These are phyloP conservation scores for Zeuzera pyrina DNA, from an alignment of 2,888 invertebrate genomes.

Conservation along the genomic window DNA sequence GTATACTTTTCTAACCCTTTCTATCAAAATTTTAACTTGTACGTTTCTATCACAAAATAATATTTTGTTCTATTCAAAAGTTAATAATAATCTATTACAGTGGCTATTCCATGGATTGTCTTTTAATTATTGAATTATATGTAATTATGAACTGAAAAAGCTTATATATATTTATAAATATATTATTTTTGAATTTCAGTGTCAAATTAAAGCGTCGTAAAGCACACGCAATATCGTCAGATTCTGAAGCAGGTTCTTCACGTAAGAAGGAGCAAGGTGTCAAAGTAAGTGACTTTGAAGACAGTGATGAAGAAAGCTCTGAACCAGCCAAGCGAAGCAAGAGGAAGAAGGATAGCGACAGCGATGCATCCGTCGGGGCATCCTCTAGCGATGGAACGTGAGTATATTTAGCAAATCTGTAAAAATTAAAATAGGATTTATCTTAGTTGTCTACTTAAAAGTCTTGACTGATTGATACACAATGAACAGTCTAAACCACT, in stretches of 20 bases:
- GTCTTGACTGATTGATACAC: too few relatives aligned
- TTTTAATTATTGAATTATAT: not conserved
- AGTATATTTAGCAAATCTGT: too few relatives aligned
- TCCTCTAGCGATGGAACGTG: constrained; percentile 43
- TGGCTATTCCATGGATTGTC: too few relatives aligned
- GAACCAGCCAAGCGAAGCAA: constrained; percentile 35
- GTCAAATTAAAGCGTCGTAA: constrained; percentile 51
- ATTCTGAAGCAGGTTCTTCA: constrained; percentile 48
- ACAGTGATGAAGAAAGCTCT: constrained; percentile 41
- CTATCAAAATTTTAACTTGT: too few relatives aligned
- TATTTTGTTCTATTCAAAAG: not conserved
- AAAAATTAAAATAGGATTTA: too few relatives aligned
- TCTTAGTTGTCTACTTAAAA: too few relatives aligned
- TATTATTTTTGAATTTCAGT: constrained; percentile 22
- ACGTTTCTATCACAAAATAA: too few relatives aligned
- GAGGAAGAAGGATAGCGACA: constrained; percentile 45
- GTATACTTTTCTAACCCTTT: too few relatives aligned
- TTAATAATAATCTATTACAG: not conserved
- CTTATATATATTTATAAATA: not conserved
- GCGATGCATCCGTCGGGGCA: constrained; percentile 43
- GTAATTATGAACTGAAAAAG: too few relatives aligned
- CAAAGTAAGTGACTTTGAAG: constrained; percentile 51
- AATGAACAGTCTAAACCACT: too few relatives aligned
- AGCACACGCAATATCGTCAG: constrained; percentile 49
- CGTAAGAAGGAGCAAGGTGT: constrained; percentile 31